Percentiles rank a stretch among this genome's conserved stretches.
These are phyloP conservation scores for Pampus argenteus DNA, from an alignment of 2,797 vertebrate species.

Conservation along the genomic window DNA sequence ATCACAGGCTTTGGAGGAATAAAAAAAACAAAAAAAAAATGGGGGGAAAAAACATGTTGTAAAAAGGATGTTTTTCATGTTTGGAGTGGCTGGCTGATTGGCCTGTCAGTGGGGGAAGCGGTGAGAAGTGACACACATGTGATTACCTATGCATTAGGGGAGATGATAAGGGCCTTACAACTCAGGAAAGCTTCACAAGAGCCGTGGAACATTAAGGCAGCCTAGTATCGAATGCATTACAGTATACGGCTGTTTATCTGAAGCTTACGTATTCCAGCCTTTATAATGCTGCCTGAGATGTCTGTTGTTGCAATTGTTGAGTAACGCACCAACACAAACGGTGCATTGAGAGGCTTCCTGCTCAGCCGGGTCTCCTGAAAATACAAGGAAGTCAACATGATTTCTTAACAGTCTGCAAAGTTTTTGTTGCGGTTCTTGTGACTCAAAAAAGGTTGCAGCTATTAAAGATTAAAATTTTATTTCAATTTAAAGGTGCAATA, in stretches of 20 bases:
- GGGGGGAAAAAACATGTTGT: slow-evolving; percentile 40
- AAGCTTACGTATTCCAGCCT: slow-evolving; percentile 68
- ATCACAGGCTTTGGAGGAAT: slow-evolving; percentile 66
- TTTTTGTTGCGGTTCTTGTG: neutral
- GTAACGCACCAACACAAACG: slow-evolving; percentile 21
- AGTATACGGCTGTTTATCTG: slow-evolving; percentile 66
- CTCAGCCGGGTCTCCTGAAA: neutral
- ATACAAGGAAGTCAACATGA: neutral
- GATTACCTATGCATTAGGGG: slow-evolving; percentile 82
- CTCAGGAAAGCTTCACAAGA: slow-evolving; percentile 58
- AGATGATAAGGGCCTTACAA: slow-evolving; percentile 76
- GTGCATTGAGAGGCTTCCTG: slow-evolving; percentile 20
- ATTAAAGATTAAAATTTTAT: neutral
- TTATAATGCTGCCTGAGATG: slow-evolving; percentile 40
- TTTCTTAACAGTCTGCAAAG: neutral
- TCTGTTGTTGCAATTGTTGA: slow-evolving; percentile 18
- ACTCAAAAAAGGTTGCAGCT: neutral
- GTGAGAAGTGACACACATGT: slow-evolving; percentile 75
- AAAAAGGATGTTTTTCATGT: slow-evolving; percentile 80
- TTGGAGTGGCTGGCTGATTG: slow-evolving; percentile 69
- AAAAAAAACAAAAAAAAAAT: slow-evolving; percentile 49
- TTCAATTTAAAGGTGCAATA: neutral
- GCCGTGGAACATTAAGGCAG: slow-evolving; percentile 52
- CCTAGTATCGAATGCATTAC: slow-evolving; percentile 42
- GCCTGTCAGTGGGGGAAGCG: slow-evolving; percentile 68